phyloP scores from a whole-genome alignment of 2,888 invertebrate genomes.

The Phania funesta region DNA sequence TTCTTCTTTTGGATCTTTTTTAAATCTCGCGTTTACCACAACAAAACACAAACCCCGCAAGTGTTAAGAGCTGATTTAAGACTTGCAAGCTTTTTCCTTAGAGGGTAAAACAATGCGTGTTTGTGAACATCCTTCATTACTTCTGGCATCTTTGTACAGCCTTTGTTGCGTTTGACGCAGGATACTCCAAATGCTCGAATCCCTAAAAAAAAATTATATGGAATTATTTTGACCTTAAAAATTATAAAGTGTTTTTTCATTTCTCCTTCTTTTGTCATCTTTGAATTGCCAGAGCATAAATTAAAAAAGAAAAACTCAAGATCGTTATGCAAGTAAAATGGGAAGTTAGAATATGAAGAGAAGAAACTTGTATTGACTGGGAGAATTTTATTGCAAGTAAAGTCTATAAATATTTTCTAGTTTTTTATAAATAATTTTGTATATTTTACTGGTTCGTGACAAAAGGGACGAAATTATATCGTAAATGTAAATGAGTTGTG shows the following conservation, averaged over 20 bases:
- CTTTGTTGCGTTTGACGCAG: too few species aligned
- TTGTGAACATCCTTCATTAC: too few species aligned
- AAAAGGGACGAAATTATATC: slow-evolving; percentile 13
- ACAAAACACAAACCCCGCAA: too few species aligned
- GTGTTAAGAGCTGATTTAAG: too few species aligned
- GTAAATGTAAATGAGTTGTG: slow-evolving; percentile 41
- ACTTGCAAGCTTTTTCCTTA: too few species aligned
- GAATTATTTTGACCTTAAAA: slow-evolving; percentile 17
- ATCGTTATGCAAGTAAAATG: slow-evolving; percentile 26
- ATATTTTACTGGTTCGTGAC: neutral
- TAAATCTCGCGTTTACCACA: too few species aligned
- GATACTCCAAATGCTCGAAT: too few species aligned
- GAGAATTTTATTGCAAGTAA: too few species aligned
- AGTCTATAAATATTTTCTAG: slow-evolving; percentile 44
- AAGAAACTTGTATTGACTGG: neutral
- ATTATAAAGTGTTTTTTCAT: neutral
- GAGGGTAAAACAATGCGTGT: too few species aligned
- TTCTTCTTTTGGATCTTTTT: too few species aligned
- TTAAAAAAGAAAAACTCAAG: slow-evolving; percentile 50
- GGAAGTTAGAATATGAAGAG: slow-evolving; percentile 17
- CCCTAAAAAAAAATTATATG: too few species aligned
- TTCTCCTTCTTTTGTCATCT: neutral
- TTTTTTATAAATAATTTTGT: neutral
- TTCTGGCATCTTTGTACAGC: too few species aligned
- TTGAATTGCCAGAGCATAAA: slow-evolving; percentile 17